Evolutionary conservation across 2,797 vertebrate genomes (phyloP).

Genomic region (Chanos chanos): DNA sequence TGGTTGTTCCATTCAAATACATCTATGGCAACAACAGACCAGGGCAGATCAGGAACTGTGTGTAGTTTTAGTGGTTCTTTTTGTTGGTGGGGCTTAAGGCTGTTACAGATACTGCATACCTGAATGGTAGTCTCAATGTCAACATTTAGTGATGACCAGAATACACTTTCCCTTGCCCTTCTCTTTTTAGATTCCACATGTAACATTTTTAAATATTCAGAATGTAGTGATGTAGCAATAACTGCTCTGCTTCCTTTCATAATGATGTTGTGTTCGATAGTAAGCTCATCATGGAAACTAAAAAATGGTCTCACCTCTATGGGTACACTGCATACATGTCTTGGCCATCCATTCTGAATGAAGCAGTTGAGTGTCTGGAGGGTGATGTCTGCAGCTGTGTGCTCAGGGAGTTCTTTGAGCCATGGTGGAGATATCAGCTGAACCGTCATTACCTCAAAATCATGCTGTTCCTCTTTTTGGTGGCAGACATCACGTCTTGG

Average conservation of each 20-base stretch:
- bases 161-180: background rate
- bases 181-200: constrained; percentile 22
- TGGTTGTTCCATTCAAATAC: constrained; percentile 26
- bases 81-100: constrained; percentile 12
- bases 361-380: background rate
- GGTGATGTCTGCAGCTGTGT: constrained; percentile 1
- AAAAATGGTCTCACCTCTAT: background rate
- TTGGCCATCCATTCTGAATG: constrained; percentile 14
- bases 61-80: constrained; percentile 21
- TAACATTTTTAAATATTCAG: constrained; percentile 7
- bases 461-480: background rate
- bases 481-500: too few species aligned
- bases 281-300: constrained; percentile 5
- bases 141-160: constrained; percentile 17
- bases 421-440: background rate
- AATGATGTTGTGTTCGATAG: constrained; percentile 12
- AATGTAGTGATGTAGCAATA: background rate
- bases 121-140: background rate
- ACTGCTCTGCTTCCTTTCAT: constrained; percentile 10
- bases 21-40: constrained; percentile 17
- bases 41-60: constrained; percentile 13
- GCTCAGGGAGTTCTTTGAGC: background rate
- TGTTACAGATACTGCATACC: constrained; percentile 18
- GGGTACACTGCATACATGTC: background rate
- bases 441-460: constrained; percentile 27